Evolutionary conservation across 2,888 invertebrate species (phyloP).

Genomic region (Drosophila nigricruria): DNA sequence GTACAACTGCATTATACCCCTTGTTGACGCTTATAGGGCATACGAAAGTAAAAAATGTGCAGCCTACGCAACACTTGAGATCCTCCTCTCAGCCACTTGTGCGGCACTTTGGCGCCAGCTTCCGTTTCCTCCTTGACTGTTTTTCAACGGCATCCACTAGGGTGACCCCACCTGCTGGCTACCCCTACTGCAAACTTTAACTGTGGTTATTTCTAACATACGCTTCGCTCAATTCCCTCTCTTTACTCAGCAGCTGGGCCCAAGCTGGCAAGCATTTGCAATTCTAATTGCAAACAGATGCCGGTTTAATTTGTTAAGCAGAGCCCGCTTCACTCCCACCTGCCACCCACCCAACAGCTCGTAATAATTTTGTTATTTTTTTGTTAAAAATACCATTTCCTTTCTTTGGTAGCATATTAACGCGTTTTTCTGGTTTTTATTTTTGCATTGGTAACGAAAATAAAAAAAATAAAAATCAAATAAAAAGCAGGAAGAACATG

Average conservation of each 20-base stretch:
- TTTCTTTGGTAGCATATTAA: constrained; percentile 47
- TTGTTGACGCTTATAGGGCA: neutral
- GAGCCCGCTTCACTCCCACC: neutral
- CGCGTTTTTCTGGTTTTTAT: constrained; percentile 72
- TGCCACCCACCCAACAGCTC: neutral
- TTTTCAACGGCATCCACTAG: neutral
- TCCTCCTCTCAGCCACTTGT: constrained; percentile 55
- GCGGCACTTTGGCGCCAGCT: constrained; percentile 62
- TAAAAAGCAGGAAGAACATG: constrained; percentile 57
- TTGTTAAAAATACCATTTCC: constrained; percentile 43
- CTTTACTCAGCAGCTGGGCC: neutral
- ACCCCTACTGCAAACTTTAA: constrained; percentile 16
- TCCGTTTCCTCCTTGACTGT: constrained; percentile 44
- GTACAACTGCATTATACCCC: neutral
- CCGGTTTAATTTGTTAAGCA: constrained; percentile 56
- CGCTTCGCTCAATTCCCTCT: constrained; percentile 6
- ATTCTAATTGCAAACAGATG: constrained; percentile 71
- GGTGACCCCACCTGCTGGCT: neutral
- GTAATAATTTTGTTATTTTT: constrained; percentile 26
- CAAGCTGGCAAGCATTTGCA: constrained; percentile 58
- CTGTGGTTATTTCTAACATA: constrained; percentile 65
- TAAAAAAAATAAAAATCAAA: neutral
- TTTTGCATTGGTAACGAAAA: constrained; percentile 52
- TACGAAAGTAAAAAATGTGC: constrained; percentile 31
- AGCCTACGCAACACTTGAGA: constrained; percentile 44